phyloP scores from a whole-genome alignment of 2,888 invertebrate genomes.

The Calliopum simillimum region DNA sequence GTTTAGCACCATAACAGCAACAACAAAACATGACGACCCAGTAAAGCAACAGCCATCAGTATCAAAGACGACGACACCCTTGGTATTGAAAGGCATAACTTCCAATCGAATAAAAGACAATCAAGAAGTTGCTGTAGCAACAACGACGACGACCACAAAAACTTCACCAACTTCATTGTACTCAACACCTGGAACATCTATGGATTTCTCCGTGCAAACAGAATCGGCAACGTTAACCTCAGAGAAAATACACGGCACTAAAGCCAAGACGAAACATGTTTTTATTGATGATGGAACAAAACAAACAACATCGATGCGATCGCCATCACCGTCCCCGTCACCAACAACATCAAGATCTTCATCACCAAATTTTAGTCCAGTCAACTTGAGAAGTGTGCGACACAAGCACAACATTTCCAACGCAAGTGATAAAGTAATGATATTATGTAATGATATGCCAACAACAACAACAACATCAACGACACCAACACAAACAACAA shows the following conservation, averaged over 20 bases:
- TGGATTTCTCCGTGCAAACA: background rate
- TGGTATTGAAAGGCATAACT: background rate
- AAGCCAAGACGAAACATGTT: conserved; percentile 26
- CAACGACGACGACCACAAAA: background rate
- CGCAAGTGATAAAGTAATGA: conserved; percentile 61
- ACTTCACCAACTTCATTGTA: conserved; percentile 1
- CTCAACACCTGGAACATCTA: background rate
- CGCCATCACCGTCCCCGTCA: background rate
- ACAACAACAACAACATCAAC: conserved; percentile 26
- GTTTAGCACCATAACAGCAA: conserved; percentile 36
- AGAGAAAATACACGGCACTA: conserved; percentile 17
- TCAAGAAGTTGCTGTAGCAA: background rate
- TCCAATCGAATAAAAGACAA: background rate
- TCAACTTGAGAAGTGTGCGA: conserved; percentile 43
- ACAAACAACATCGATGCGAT: background rate
- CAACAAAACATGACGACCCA: conserved; percentile 24
- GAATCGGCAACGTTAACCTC: background rate
- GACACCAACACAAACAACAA: conserved; percentile 37
- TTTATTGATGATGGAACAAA: too few species aligned
- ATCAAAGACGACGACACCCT: conserved; percentile 33
- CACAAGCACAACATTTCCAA: conserved; percentile 51
- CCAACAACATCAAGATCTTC: conserved; percentile 17
- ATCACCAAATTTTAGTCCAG: background rate
- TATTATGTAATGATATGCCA: conserved; percentile 51
- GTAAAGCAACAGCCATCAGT: conserved; percentile 28